Percentiles rank a stretch among this genome's conserved stretches.
These are phyloP conservation scores for Eustalomyia histrio DNA, from an alignment of 2,888 invertebrate genomes.

Conservation along the genomic window DNA sequence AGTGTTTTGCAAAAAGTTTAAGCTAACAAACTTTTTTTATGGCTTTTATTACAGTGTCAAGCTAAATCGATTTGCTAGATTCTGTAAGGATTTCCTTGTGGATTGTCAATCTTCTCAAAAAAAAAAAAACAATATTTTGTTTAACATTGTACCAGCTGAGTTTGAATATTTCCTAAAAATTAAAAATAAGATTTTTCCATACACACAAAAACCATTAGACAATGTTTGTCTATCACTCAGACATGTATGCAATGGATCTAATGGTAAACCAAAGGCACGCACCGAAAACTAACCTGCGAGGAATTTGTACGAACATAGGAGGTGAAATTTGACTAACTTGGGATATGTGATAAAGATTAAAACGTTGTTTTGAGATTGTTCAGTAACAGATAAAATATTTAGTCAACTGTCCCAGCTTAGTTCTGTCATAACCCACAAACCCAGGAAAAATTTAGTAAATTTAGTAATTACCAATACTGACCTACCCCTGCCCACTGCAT, in stretches of 20 bases:
- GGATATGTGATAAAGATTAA: no score
- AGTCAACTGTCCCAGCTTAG: no score
- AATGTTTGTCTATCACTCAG: conserved; percentile 60
- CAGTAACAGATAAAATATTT: no score
- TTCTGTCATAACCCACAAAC: no score
- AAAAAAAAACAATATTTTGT: conserved; percentile 32
- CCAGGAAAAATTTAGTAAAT: no score
- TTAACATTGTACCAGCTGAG: conserved; percentile 50
- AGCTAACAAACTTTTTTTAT: neutral
- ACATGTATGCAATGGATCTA: neutral
- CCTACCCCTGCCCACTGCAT: no score
- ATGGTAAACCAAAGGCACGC: neutral
- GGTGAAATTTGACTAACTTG: no score
- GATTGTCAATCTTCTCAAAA: conserved; percentile 13
- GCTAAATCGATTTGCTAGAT: neutral
- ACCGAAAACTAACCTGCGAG: neutral
- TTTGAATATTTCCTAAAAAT: conserved; percentile 40
- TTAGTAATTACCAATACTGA: no score
- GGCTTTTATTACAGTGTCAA: neutral
- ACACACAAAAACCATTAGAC: conserved; percentile 46
- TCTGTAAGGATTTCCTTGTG: neutral
- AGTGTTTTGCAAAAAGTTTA: neutral
- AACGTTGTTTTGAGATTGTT: no score
- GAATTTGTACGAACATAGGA: no score
- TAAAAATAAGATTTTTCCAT: conserved; percentile 6